These are phyloP conservation scores for Axis porcinus DNA, from an alignment of 2,113 vertebrate species.

Conservation along the genomic window DNA sequence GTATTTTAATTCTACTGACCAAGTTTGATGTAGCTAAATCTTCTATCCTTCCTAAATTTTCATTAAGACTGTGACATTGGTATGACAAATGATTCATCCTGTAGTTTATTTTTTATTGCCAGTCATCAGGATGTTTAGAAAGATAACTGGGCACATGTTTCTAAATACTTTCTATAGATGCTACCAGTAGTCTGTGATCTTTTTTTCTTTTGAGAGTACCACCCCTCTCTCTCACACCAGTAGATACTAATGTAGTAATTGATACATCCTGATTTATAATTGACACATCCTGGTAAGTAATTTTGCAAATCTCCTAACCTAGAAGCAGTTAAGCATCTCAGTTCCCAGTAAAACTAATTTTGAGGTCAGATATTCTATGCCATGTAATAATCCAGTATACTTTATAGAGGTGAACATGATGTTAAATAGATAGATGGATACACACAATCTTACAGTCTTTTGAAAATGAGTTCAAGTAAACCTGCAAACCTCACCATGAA, in stretches of 20 bases:
- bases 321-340: neutral
- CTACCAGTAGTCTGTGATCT: neutral
- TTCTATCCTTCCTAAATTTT: neutral
- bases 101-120: neutral
- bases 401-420: neutral
- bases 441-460: neutral
- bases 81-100: neutral
- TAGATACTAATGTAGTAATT: neutral
- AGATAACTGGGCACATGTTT: neutral
- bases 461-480: constrained; percentile 27
- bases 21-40: neutral
- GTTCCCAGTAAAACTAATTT: neutral
- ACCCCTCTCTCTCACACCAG: neutral
- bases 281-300: neutral
- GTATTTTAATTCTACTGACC: constrained; percentile 26
- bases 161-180: neutral
- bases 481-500: neutral
- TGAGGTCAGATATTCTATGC: neutral
- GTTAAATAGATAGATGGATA: neutral
- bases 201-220: neutral
- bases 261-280: neutral
- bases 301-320: neutral
- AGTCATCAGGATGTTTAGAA: neutral
- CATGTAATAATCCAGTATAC: neutral
- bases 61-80: neutral